Percentiles rank a stretch among this genome's conserved stretches.
phyloP scores from a whole-genome alignment of 1,140 invertebrate genomes.

The Bombus terrestris region DNA sequence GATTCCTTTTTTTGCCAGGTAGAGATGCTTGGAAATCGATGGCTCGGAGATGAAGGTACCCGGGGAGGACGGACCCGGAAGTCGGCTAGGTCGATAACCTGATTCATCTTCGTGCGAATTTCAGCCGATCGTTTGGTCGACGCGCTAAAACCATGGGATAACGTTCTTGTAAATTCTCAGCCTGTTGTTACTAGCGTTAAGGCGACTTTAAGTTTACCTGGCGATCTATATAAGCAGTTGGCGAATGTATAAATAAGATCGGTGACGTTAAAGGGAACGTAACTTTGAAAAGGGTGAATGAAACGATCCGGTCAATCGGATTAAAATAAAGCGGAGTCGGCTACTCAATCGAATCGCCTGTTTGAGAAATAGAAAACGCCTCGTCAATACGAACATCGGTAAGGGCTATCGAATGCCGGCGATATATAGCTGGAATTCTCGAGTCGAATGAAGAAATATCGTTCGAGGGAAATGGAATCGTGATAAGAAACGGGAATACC shows the following conservation, averaged over 20 bases:
- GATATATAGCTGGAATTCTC: not conserved
- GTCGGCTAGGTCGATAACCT: not conserved
- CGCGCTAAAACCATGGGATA: not conserved
- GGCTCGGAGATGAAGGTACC: not conserved
- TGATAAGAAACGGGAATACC: slow-evolving; percentile 3
- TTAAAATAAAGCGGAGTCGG: slow-evolving; percentile 43
- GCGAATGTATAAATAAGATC: slow-evolving; percentile 16
- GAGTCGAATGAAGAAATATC: slow-evolving; percentile 2
- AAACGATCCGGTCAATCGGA: slow-evolving; percentile 10
- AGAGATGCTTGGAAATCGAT: not conserved
- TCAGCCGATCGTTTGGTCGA: not conserved
- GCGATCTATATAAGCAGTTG: slow-evolving; percentile 19
- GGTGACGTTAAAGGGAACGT: slow-evolving; percentile 20
- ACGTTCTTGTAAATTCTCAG: not conserved
- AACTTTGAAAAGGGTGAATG: not conserved
- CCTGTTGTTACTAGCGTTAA: not conserved
- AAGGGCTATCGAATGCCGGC: not conserved
- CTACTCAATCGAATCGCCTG: slow-evolving; percentile 27
- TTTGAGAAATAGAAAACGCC: slow-evolving; percentile 1
- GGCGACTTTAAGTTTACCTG: slow-evolving; percentile 2
- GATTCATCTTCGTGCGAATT: not conserved
- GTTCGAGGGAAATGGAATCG: not conserved
- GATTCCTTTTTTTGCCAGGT: not conserved
- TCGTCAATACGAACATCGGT: not conserved
- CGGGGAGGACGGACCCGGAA: not conserved